Conservation (phyloP, 2,888 invertebrate species). For the Perdita meconis region DNA sequence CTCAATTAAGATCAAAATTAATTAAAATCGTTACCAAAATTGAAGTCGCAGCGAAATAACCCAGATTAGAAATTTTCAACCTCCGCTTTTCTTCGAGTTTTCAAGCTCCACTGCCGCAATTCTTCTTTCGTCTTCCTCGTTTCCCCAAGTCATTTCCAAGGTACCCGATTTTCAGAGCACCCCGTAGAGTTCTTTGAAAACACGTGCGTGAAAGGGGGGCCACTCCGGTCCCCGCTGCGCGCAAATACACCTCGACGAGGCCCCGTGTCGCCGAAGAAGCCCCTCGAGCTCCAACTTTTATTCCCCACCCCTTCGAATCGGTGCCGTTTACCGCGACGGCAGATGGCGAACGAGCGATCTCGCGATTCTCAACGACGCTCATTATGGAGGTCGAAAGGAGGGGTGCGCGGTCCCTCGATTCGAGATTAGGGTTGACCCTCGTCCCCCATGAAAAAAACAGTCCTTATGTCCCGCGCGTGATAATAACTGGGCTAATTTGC, state of each 20-base stretch:
- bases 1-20: conserved; percentile 31
- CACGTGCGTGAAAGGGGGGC: not conserved
- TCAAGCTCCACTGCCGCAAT: not conserved
- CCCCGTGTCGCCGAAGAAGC: conserved; percentile 34
- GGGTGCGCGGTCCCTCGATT: conserved; percentile 29
- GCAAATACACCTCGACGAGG: conserved; percentile 47
- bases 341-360: conserved; percentile 65
- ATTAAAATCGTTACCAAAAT: conserved; percentile 17
- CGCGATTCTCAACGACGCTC: conserved; percentile 53
- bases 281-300: conserved; percentile 60
- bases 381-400: conserved; percentile 52
- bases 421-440: conserved; percentile 23
- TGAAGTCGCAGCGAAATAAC: conserved; percentile 19
- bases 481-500: not conserved
- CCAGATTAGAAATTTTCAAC: conserved; percentile 37
- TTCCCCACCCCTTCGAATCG: conserved; percentile 33
- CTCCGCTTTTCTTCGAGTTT: conserved; percentile 27
- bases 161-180: not conserved
- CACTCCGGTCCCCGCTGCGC: conserved; percentile 27
- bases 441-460: not conserved
- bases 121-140: no score
- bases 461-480: not conserved
- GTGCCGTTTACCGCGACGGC: conserved; percentile 37
- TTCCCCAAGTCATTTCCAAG: not conserved
- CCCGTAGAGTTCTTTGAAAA: not conserved